Conservation (phyloP, 1,140 invertebrate genomes). For the Papilio machaon region DNA sequence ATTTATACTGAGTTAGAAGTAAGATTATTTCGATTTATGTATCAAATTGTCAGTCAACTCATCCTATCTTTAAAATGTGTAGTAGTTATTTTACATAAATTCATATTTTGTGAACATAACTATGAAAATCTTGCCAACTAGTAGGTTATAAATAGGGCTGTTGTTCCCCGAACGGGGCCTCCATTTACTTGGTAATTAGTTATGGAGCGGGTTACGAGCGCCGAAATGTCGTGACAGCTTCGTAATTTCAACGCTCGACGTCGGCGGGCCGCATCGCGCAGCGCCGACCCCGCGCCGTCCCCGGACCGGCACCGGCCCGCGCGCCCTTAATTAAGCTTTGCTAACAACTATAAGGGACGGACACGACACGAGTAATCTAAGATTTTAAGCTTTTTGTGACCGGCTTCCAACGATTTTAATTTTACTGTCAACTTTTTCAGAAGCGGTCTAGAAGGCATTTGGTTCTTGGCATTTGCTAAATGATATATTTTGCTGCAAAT, state of each 20-base stretch:
- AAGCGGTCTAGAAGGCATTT: neutral
- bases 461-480: too few relatives aligned
- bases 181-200: constrained; percentile 38
- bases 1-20: too few relatives aligned
- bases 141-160: constrained; percentile 23
- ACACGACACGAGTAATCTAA: neutral
- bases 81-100: neutral
- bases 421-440: too few relatives aligned
- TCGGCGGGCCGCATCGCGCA: constrained; percentile 18
- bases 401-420: too few relatives aligned
- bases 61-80: too few relatives aligned
- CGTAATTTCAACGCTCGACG: constrained; percentile 28
- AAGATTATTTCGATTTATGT: neutral
- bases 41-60: neutral
- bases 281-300: neutral
- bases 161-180: constrained; percentile 9
- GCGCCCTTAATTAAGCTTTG: constrained; percentile 6
- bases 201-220: constrained; percentile 38
- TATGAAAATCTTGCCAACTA: constrained; percentile 16
- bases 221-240: constrained; percentile 38
- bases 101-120: neutral
- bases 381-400: neutral
- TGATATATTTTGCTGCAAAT: neutral
- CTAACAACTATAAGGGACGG: neutral
- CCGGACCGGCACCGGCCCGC: constrained; percentile 22